These are phyloP conservation scores for Imbricaverruca yamaguchii DNA, from an alignment of 2,888 invertebrate genomes.

Conservation along the genomic window DNA sequence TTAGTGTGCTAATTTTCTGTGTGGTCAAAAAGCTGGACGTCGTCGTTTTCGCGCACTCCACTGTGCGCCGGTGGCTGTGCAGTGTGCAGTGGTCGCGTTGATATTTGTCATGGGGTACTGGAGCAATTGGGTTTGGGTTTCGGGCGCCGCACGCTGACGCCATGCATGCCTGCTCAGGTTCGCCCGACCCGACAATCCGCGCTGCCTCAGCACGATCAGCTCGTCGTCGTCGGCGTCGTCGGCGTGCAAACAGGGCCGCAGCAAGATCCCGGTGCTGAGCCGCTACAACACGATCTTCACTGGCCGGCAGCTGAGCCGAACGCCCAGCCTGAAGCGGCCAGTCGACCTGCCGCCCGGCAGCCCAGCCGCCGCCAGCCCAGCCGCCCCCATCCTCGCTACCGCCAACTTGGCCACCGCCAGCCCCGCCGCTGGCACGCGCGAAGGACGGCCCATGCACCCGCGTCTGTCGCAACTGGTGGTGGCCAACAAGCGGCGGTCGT, in stretches of 20 bases:
- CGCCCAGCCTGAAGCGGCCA: neutral
- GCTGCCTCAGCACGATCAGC: neutral
- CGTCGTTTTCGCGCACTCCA: too few species aligned
- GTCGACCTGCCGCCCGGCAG: neutral
- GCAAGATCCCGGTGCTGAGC: neutral
- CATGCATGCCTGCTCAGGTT: too few species aligned
- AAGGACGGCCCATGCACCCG: neutral
- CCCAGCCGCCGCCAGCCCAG: neutral
- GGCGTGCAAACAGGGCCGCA: neutral
- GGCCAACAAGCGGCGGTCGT: neutral
- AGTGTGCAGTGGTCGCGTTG: too few species aligned
- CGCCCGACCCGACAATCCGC: too few species aligned
- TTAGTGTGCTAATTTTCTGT: too few species aligned
- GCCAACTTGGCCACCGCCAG: neutral
- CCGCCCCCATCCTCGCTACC: neutral
- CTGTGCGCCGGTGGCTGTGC: too few species aligned
- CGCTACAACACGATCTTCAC: neutral
- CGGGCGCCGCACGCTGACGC: too few species aligned
- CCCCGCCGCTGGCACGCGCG: neutral
- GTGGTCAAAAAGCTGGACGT: too few species aligned
- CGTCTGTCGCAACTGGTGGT: neutral
- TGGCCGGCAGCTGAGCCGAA: neutral
- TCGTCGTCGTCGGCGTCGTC: neutral
- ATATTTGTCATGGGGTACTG: too few species aligned
- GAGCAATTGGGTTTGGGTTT: too few species aligned